Evolutionary conservation across 2,113 vertebrate species (phyloP).

Genomic region (Sander lucioperca): DNA sequence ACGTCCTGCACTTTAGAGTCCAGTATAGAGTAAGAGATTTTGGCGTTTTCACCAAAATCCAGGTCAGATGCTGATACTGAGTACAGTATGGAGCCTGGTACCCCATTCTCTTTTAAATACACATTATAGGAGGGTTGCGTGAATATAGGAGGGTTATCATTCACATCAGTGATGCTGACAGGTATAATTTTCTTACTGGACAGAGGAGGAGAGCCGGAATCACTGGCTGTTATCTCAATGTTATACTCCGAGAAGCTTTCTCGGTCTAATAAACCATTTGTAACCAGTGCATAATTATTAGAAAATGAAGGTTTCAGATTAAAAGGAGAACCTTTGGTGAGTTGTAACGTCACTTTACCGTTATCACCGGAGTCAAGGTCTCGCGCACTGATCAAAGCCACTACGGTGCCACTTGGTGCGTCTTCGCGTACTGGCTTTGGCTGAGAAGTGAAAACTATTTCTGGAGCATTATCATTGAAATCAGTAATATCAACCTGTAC

Average conservation of each 20-base stretch:
- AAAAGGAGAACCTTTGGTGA: constrained; percentile 86
- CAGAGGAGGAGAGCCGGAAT: constrained; percentile 86
- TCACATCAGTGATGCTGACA: constrained; percentile 90
- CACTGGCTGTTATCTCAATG: constrained; percentile 86
- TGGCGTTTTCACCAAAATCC: constrained; percentile 85
- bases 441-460: constrained; percentile 83
- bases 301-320: constrained; percentile 85
- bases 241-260: constrained; percentile 82
- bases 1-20: constrained; percentile 82
- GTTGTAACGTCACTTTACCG: constrained; percentile 76
- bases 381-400: constrained; percentile 74
- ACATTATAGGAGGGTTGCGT: constrained; percentile 87
- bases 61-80: constrained; percentile 88
- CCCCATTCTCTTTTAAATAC: constrained; percentile 89
- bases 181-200: constrained; percentile 80
- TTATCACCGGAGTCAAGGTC: constrained; percentile 80
- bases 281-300: constrained; percentile 92
- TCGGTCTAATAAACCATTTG: constrained; percentile 84
- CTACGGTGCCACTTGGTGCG: constrained; percentile 74
- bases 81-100: constrained; percentile 84
- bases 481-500: constrained; percentile 85
- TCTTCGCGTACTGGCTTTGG: constrained; percentile 78
- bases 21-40: constrained; percentile 86
- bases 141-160: constrained; percentile 89
- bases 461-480: constrained; percentile 87